Percentiles rank a stretch among this genome's conserved stretches.
phyloP scores from a whole-genome alignment of 2,888 invertebrate species.

The Sicus ferrugineus region DNA sequence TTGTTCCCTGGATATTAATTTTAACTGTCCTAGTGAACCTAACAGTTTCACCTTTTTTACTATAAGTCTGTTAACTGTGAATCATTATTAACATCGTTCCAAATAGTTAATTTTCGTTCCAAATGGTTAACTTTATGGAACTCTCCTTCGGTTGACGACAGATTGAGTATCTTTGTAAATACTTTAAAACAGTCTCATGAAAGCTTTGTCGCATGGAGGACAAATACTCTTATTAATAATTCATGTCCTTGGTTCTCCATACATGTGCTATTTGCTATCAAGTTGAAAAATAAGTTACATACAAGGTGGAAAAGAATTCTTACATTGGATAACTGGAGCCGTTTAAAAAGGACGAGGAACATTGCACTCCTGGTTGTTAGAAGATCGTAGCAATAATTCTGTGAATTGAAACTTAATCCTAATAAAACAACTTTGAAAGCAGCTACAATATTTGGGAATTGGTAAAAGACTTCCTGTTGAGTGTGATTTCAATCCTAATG shows the following conservation, averaged over 20 bases:
- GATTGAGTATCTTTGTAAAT: no score
- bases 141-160: not conserved
- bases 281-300: not conserved
- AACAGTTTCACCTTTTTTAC: not conserved
- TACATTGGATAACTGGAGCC: not conserved
- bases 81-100: not conserved
- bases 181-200: not conserved
- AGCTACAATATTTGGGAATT: not conserved
- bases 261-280: not conserved
- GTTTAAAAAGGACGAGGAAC: not conserved
- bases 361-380: not conserved
- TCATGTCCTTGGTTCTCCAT: not conserved
- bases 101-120: no score
- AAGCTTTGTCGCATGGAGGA: not conserved
- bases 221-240: not conserved
- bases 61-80: not conserved
- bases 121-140: not conserved
- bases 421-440: not conserved
- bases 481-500: not conserved
- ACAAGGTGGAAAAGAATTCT: not conserved
- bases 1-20: not conserved
- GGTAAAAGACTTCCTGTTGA: no score
- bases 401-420: no score
- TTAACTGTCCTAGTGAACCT: not conserved
- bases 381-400: no score